A percentile compares a stretch with the other conserved stretches of the same genome.
Evolutionary conservation across 2,888 invertebrate species (phyloP).

Genomic region (Nipponacmea schrenckii): DNA sequence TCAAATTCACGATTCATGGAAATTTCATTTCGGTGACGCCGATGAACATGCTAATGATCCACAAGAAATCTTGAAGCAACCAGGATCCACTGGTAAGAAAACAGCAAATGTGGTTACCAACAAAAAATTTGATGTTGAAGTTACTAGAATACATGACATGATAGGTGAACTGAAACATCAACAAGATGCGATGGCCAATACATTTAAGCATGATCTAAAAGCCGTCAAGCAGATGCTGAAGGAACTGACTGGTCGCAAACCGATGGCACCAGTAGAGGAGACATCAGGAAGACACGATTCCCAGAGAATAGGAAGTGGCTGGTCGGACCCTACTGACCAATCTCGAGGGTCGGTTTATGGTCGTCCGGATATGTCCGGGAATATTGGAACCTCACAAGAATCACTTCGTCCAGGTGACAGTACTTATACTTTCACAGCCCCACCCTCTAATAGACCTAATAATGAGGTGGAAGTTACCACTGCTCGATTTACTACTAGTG

Average conservation of each 20-base stretch:
- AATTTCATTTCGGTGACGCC: conserved; percentile 44
- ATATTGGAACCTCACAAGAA: background rate
- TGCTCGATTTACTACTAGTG: background rate
- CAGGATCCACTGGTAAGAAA: conserved; percentile 18
- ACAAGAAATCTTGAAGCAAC: conserved; percentile 32
- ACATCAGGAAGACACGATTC: background rate
- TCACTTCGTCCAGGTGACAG: background rate
- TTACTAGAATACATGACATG: conserved; percentile 40
- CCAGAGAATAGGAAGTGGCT: background rate
- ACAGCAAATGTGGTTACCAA: conserved; percentile 34
- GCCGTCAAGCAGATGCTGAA: conserved; percentile 42
- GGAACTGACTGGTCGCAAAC: conserved; percentile 17
- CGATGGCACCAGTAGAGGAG: conserved; percentile 11
- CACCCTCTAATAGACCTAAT: background rate
- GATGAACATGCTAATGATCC: conserved; percentile 23
- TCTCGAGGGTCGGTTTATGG: background rate
- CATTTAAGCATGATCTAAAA: conserved; percentile 46
- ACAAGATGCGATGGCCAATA: conserved; percentile 46
- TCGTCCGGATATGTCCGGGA: background rate
- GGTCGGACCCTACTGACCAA: background rate
- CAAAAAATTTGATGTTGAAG: conserved; percentile 46
- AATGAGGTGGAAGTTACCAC: background rate
- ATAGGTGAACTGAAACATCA: conserved; percentile 39
- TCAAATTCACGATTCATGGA: conserved; percentile 49
- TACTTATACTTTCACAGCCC: background rate